Conservation (phyloP, 2,888 invertebrate genomes). For the Ochropleura plecta region DNA sequence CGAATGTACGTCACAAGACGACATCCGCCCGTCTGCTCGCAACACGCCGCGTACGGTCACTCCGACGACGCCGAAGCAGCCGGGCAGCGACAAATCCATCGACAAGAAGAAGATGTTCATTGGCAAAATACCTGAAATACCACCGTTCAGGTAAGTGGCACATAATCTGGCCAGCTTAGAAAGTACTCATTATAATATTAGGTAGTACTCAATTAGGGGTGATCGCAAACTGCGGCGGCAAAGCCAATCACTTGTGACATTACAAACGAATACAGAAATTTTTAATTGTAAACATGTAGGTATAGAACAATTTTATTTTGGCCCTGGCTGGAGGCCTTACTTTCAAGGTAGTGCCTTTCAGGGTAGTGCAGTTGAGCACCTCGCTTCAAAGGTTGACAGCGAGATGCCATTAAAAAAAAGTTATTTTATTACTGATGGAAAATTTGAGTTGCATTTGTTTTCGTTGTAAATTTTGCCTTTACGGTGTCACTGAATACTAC, state of each 20-base stretch:
- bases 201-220: neutral
- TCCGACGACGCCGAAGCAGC: constrained; percentile 81
- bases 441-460: neutral
- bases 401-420: too few species aligned
- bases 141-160: constrained; percentile 84
- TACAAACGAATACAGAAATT: too few species aligned
- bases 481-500: neutral
- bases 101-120: constrained; percentile 83
- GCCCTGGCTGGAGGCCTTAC: too few species aligned
- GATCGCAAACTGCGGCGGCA: too few species aligned
- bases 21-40: constrained; percentile 76
- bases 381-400: too few species aligned
- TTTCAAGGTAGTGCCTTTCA: too few species aligned
- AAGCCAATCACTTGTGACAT: too few species aligned
- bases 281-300: too few species aligned
- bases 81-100: constrained; percentile 46
- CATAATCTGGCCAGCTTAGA: neutral
- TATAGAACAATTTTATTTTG: too few species aligned
- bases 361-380: too few species aligned
- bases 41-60: constrained; percentile 76
- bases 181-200: neutral
- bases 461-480: neutral
- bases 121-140: constrained; percentile 89
- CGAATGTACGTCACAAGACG: constrained; percentile 84
- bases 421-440: too few species aligned